Percentiles rank a stretch among this genome's conserved stretches.
Conservation (phyloP, 2,888 invertebrate genomes). For the Sarcophaga caerulescens region DNA sequence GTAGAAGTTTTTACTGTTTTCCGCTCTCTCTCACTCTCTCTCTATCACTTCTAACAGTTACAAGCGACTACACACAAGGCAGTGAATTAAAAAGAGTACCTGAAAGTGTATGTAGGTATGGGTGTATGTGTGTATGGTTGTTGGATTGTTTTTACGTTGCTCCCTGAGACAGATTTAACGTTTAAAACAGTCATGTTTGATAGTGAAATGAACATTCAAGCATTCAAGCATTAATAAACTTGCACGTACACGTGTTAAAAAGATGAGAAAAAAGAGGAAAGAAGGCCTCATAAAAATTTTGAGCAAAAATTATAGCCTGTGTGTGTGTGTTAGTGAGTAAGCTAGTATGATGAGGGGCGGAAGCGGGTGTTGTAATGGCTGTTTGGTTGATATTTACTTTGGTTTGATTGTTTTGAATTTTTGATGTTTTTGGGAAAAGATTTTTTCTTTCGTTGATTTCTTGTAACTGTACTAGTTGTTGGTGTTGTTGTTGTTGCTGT, state of each 20-base stretch:
- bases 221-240: not conserved
- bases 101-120: not conserved
- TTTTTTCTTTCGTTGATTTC: not conserved
- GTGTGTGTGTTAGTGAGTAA: too few relatives aligned
- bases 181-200: slow-evolving; percentile 21
- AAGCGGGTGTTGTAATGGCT: too few relatives aligned
- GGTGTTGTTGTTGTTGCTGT: not conserved
- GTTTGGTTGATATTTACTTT: not conserved
- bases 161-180: slow-evolving; percentile 32
- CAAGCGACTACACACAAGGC: too few relatives aligned
- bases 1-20: too few relatives aligned
- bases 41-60: too few relatives aligned
- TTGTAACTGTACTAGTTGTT: not conserved
- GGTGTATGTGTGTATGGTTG: not conserved
- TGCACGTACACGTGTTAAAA: not conserved
- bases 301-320: not conserved
- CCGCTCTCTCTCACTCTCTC: too few relatives aligned
- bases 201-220: not conserved
- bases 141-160: not conserved
- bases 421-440: slow-evolving; percentile 9
- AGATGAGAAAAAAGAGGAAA: not conserved
- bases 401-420: slow-evolving; percentile 23
- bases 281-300: not conserved
- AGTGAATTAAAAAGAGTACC: too few relatives aligned
- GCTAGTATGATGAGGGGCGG: too few relatives aligned